These are phyloP conservation scores for Percopsis omiscomaycus DNA, from an alignment of 2,797 vertebrate genomes.

Conservation along the genomic window DNA sequence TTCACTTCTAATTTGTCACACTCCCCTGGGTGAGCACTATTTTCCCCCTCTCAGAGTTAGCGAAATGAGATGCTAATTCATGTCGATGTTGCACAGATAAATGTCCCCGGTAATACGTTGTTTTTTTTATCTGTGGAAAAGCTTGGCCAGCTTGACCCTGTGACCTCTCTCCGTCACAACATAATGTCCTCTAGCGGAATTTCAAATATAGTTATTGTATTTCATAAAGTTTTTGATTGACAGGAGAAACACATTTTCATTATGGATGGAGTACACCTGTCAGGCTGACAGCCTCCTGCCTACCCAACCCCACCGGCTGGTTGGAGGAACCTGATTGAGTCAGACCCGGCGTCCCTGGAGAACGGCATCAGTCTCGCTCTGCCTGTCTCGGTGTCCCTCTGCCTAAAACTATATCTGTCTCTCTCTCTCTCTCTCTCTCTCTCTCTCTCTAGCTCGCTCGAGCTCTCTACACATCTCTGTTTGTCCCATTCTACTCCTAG, in stretches of 20 bases:
- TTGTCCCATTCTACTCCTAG: constrained; percentile 12
- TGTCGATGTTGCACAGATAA: neutral
- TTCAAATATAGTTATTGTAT: constrained; percentile 39
- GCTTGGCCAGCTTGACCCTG: constrained; percentile 28
- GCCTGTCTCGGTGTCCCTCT: neutral
- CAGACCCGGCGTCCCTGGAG: constrained; percentile 50
- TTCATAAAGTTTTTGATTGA: constrained; percentile 56
- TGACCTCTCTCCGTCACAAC: constrained; percentile 35
- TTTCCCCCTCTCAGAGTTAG: neutral
- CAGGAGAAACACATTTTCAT: constrained; percentile 48
- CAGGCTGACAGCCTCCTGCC: constrained; percentile 56
- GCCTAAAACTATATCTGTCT: constrained; percentile 33
- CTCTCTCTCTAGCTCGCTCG: neutral
- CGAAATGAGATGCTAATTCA: constrained; percentile 1
- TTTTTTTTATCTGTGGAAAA: constrained; percentile 20
- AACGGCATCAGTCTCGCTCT: constrained; percentile 6
- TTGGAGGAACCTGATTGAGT: constrained; percentile 54
- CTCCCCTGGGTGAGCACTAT: constrained; percentile 1
- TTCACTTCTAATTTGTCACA: neutral
- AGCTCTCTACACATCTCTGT: constrained; percentile 1
- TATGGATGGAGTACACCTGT: constrained; percentile 53
- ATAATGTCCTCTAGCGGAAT: constrained; percentile 32
- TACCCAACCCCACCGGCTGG: neutral
- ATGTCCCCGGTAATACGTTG: neutral
- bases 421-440: neutral